Evolutionary conservation across 2,113 vertebrate species (phyloP).

Genomic region (Pseudopodoces humilis): DNA sequence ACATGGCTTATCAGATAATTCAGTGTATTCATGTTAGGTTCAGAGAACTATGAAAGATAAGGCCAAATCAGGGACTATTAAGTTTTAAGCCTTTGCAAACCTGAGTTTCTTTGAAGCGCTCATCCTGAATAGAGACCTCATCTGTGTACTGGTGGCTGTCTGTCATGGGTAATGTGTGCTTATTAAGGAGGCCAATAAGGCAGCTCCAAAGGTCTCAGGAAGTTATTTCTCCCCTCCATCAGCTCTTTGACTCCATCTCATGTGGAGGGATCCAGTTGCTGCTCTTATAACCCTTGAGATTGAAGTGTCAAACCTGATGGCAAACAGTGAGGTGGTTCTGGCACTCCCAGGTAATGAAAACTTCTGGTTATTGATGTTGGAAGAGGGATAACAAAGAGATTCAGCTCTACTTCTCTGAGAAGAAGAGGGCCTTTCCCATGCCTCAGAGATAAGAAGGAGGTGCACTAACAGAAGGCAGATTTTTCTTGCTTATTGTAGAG

Average conservation of each 20-base stretch:
- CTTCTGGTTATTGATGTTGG: neutral
- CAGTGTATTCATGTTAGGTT: neutral
- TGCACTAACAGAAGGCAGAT: neutral
- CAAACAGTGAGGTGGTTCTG: neutral
- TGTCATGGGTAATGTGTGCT: neutral
- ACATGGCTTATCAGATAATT: neutral
- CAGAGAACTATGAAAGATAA: neutral
- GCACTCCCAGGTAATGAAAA: neutral
- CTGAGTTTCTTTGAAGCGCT: neutral
- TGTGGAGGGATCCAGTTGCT: neutral
- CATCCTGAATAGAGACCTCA: neutral
- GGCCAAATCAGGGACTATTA: neutral
- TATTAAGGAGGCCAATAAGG: neutral
- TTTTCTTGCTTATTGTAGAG: neutral
- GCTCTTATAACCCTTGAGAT: neutral
- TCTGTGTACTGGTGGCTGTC: fast-evolving
- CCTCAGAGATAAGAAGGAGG: neutral
- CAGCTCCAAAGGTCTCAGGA: neutral
- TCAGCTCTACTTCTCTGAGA: neutral
- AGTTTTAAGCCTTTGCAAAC: neutral
- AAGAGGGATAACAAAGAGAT: neutral
- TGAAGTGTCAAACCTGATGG: neutral
- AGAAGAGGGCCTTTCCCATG: neutral
- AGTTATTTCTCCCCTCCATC: neutral
- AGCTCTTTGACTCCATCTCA: neutral